Evolutionary conservation across 2,888 invertebrate genomes (phyloP).

Genomic region (Callyntrura guangdongensis): DNA sequence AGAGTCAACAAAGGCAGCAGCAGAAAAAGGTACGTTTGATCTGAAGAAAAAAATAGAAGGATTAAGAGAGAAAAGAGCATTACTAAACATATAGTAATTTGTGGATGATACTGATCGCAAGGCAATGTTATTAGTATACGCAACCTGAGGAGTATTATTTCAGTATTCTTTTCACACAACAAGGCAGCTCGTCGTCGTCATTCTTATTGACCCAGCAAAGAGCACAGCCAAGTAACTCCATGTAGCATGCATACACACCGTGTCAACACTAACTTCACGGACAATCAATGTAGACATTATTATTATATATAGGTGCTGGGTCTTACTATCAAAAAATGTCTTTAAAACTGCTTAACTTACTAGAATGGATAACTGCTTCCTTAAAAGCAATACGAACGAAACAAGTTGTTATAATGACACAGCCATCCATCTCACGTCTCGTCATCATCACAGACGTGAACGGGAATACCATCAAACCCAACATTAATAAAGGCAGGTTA

Average conservation of each 20-base stretch:
- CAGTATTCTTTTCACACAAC: not conserved
- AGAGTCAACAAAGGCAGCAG: constrained; percentile 20
- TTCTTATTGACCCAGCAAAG: not conserved
- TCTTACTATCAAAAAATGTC: constrained; percentile 45
- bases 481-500: constrained; percentile 39
- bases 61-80: constrained; percentile 33
- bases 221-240: not conserved
- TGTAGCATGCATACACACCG: not conserved
- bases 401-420: constrained; percentile 38
- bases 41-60: constrained; percentile 25
- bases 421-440: not conserved
- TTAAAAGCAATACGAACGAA: constrained; percentile 46
- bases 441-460: not conserved
- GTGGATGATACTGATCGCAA: not conserved
- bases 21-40: constrained; percentile 44
- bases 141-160: no score
- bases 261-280: constrained; percentile 51
- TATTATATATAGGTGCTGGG: constrained; percentile 33
- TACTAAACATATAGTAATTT: constrained; percentile 20
- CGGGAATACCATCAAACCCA: constrained; percentile 14
- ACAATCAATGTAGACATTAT: constrained; percentile 32
- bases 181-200: constrained; percentile 3
- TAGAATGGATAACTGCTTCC: constrained; percentile 69
- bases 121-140: not conserved
- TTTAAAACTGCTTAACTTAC: constrained; percentile 65